A percentile compares a stretch with the other conserved stretches of the same genome.
phyloP scores from a whole-genome alignment of 2,113 vertebrate species.

The Corythornis madagascariensis region DNA sequence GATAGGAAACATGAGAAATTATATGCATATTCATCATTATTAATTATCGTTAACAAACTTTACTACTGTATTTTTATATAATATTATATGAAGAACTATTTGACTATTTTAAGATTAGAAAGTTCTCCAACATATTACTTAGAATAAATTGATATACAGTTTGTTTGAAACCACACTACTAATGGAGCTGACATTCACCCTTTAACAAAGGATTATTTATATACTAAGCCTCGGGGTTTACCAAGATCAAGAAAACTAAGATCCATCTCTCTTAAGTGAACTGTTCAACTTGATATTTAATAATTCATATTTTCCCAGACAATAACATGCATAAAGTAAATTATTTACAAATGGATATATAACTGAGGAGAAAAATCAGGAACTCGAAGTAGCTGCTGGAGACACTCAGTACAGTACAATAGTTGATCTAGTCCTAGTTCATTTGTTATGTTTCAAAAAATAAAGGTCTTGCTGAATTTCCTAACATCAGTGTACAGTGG shows the following conservation, averaged over 20 bases:
- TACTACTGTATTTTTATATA: constrained; percentile 8
- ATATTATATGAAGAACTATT: constrained; percentile 27
- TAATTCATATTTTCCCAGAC: constrained; percentile 39
- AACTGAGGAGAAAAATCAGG: background rate
- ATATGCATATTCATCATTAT: background rate
- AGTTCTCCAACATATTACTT: background rate
- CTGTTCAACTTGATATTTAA: constrained; percentile 44
- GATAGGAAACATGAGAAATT: background rate
- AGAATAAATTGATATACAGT: background rate
- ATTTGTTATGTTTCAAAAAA: constrained; percentile 40
- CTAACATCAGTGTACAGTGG: constrained; percentile 14
- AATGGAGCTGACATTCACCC: constrained; percentile 48
- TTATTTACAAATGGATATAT: constrained; percentile 43
- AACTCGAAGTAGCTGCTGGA: constrained; percentile 28
- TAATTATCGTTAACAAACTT: background rate
- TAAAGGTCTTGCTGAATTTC: constrained; percentile 18
- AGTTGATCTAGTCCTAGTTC: constrained; percentile 39
- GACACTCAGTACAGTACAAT: constrained; percentile 7
- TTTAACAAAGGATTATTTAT: constrained; percentile 59
- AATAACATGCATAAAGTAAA: constrained; percentile 39
- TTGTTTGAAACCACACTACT: constrained; percentile 46
- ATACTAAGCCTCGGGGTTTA: constrained; percentile 41
- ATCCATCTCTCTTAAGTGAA: constrained; percentile 17
- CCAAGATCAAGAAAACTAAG: constrained; percentile 33
- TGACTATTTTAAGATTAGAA: background rate